Base-by-base conservation (phyloP, 2,113 vertebrate species). In the Esox niger region DNA sequence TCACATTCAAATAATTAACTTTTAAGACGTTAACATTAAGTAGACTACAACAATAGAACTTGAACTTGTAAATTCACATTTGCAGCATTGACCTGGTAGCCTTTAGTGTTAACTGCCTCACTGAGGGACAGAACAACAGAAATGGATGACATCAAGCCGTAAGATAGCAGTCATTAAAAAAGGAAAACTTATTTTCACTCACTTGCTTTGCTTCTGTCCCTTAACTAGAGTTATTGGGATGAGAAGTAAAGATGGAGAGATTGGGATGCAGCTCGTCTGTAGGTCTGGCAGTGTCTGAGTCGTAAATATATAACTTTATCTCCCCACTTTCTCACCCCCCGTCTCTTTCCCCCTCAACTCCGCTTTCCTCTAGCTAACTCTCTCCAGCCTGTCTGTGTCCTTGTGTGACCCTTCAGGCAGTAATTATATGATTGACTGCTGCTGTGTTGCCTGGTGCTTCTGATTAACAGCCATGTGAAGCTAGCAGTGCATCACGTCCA, bases 201-300 rank as follows among this genome's bases (percentile, higher is more conserved):
- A 20, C 5, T 7, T 52, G 29, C 11, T n/a, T n/a, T n/a, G n/a
- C 26, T 15, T 27, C 25, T 21, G 80, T 69, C 78, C 64, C n/a
- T 70, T 11, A n/a, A n/a, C 64, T 33, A 54, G 77, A 78, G 73
- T 69, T 70, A 61, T 64, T 60, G 59, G 82, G 72, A 57, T 55
- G 58, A 75, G 74, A 67, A 66, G 68, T 76, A 73, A 81, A 84
- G 56, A 73, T 73, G 0, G 72, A 78, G 75, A 74, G 64, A 84
- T 81, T 75, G 75, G 67, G 78, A 86, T 87, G 79, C 81, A 78
- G 79, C 78, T 77, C 84, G 72, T 30, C 69, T 46, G 59, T 62
- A 13, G 26, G 67, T 46, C 62, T 62, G 17, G 70, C 68, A 66
- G 73, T 55, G 77, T 82, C 84, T 80, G 64, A 75, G 74, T 74